Evolutionary conservation across 2,888 invertebrate genomes (phyloP), one percentile per base, ranked within the genome.

Genomic region (Drosophila recens): DNA sequence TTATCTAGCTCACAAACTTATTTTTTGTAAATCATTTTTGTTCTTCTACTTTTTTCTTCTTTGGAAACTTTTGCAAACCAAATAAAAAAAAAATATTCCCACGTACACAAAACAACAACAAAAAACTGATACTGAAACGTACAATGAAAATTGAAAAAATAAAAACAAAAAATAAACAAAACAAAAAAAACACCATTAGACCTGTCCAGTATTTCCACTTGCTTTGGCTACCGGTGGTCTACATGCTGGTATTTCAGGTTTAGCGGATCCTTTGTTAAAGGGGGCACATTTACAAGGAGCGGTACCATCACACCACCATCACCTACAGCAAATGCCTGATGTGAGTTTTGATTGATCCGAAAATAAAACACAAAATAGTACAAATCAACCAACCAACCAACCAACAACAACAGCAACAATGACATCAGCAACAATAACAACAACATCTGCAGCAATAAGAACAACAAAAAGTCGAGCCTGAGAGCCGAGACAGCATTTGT

Each of bases 131-230:
- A 43, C 54, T 23, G 34, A 45, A 45, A 45, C 30, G n/a, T 30
- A 20, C 30, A 36, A 48, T 63, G 23, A 27, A 45, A 45, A 45
- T n/a, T 1, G 8, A 49, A 34, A 51, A 3, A 8, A 17, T 13
- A 70, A 67, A 27, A 27, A 27, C 45, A 64, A 61, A 62, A 8
- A 56, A 64, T 45, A 45, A 52, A 27, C 4, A 27, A 27, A 45
- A 52, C 49, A 27, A 6, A 45, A 52, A 51, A 40, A 58, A 43
- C 46, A 64, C 74, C 58, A 74, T 66, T 91, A 92, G 93, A 92
- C 93, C 90, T 93, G 93, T 89, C 92, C 93, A 91, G 91, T 93
- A 88, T 93, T 93, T 92, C 93, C 93, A 91, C 92, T 93, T 89
- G 92, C 93, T 82, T 90, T 93, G 91, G 92, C 93, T 90, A 78